Conservation (phyloP, 2,113 vertebrate species). For the Cryptomyrus ogoouensis region DNA sequence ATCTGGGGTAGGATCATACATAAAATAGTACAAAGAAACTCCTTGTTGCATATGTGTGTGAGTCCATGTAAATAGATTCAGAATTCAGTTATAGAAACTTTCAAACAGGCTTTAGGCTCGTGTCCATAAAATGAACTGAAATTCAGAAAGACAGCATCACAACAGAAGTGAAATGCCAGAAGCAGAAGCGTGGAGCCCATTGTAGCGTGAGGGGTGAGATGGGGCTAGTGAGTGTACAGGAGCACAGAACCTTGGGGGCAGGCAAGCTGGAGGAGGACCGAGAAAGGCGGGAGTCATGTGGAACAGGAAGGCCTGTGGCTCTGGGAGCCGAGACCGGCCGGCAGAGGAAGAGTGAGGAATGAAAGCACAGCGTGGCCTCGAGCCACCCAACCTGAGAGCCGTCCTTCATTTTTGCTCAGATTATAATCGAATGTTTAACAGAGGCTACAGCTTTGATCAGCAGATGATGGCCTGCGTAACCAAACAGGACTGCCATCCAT, state of each 20-base stretch:
- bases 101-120: background rate
- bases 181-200: background rate
- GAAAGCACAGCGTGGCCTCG: background rate
- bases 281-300: background rate
- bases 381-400: background rate
- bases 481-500: background rate
- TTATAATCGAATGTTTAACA: background rate
- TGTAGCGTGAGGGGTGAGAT: background rate
- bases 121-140: background rate
- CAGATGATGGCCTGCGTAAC: background rate
- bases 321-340: background rate
- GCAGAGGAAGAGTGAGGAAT: background rate
- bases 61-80: background rate
- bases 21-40: background rate
- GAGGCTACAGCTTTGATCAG: background rate
- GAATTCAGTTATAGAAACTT: background rate
- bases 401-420: background rate
- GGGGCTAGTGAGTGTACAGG: background rate
- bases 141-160: background rate
- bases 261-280: background rate
- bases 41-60: background rate
- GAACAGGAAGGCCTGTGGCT: background rate
- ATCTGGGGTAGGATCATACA: background rate
- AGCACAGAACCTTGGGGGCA: background rate
- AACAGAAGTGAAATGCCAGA: background rate